Evolutionary conservation across 2,888 invertebrate species (phyloP), one percentile per base, ranked within the genome.

Genomic region (Apotomis turbidana): DNA sequence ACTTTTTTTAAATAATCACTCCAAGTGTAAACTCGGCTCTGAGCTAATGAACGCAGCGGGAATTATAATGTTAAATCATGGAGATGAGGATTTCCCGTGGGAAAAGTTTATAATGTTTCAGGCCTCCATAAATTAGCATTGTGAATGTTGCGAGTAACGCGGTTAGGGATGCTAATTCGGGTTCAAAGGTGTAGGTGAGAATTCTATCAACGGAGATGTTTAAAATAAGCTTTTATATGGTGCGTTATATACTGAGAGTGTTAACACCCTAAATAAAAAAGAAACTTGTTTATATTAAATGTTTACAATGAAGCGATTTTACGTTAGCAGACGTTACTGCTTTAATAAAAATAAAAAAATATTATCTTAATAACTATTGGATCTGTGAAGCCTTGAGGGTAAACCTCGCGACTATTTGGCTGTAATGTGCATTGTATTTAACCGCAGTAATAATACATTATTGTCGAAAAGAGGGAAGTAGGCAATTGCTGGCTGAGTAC

Each of bases 111-210:
- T 55, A 55, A 64, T 66, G 46, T 57, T 66, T 46, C 66, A 55
- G 66, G 46, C 66, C 66, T 57, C 66, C 66, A 66, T 66, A 66
- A 66, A 66, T 66, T 66, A 66, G 66, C 57, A 66, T 66, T 27
- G 57, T n/a, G 55, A 27, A 61, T 12, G 64, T 44, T 55, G 55
- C n/a, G 66, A 46, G 54, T 66, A 66, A 57, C 46, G 44, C 46
- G 66, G 55, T 46, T 57, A 57, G 27, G 27, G 55, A 66, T 66
- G 55, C 8, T 57, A 66, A 66, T 66, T 66, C 36, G 46, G 55
- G 55, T 46, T 44, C 58, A 66, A 57, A 66, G 66, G 66, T 46
- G 57, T 36, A n/a, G 8, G 3, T 49, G 49, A 49, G 10, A 49
- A 49, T 49, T 49, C 9, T 49, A 49, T 10, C 3, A 49, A 49